Percentiles rank a stretch among this genome's conserved stretches.
These are phyloP conservation scores for Acropternis orthonyx DNA, from an alignment of 2,797 vertebrate genomes.

Conservation along the genomic window DNA sequence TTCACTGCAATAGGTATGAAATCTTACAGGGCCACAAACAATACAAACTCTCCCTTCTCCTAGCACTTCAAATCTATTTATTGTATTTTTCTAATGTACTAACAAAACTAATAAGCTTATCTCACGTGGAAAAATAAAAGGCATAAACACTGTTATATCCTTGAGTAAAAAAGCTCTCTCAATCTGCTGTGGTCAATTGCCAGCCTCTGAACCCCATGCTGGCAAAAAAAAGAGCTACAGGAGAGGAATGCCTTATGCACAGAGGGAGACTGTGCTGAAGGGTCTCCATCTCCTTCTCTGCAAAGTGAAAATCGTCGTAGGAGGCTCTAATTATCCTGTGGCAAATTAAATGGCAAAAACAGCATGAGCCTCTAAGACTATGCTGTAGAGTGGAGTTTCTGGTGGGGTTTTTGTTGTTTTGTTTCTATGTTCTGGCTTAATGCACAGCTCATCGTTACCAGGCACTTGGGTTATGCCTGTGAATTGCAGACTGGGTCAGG, in stretches of 20 bases:
- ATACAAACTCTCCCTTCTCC: not conserved
- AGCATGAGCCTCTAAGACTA: conserved; percentile 17
- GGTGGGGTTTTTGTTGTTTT: conserved; percentile 8
- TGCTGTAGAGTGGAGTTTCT: not conserved
- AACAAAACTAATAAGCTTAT: not conserved
- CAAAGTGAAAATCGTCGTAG: conserved; percentile 61
- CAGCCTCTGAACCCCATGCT: conserved; percentile 8
- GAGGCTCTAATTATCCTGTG: conserved; percentile 59
- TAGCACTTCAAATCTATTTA: not conserved
- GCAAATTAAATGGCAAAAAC: conserved; percentile 68
- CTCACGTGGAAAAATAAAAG: not conserved
- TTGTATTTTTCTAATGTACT: not conserved
- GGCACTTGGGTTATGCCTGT: not conserved
- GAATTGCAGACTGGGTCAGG: not conserved
- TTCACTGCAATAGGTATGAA: not conserved
- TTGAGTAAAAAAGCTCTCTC: not conserved
- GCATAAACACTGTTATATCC: not conserved
- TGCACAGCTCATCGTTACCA: conserved; percentile 1
- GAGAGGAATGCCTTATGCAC: not conserved
- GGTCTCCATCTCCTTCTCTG: conserved; percentile 3
- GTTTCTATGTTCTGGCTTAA: conserved; percentile 35
- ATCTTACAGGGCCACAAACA: not conserved
- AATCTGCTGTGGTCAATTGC: not conserved
- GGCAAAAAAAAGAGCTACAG: not conserved
- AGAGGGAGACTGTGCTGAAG: not conserved